Base-by-base conservation (phyloP, 2,888 invertebrate species). In the Thelaira solivaga region DNA sequence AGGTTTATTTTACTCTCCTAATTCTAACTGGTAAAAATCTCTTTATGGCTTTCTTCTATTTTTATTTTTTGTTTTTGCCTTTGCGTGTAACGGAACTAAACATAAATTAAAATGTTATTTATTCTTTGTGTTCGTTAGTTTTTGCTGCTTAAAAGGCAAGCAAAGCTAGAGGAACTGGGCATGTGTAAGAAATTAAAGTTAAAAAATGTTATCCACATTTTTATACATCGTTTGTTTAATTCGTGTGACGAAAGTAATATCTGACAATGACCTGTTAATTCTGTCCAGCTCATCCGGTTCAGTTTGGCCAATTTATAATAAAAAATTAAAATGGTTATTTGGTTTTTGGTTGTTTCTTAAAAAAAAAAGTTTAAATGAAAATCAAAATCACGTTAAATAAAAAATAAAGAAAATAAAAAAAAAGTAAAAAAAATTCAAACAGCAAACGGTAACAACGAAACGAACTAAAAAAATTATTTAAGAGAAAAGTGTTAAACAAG, bases 1-100 rank as follows among this genome's bases (percentile, higher is more conserved):
- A n/a, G n/a, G n/a, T n/a, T n/a, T n/a, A n/a, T n/a, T n/a, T n/a
- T n/a, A 29, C 39, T 36, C n/a, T 39, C 26, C 29, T 49, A 26
- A 36, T 26, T 26, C 4, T 18, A 26, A 64, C 36, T 45, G 20
- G 36, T 57, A 10, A 51, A 29, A n/a, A 39, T 64, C 18, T 43
- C 3, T 47, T 62, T 29, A 41, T 11, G 3, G 18, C 24, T 26
- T 43, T 45, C 13, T 41, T 26, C 26, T 26, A 20, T 49, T 41
- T 43, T 57, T 0, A 41, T 29, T 5, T 20, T 26, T 39, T 13
- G 20, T 34, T 43, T 61, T 59, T 72, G 18, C 59, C 47, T 29
- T 77, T 73, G 51, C 64, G 55, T 69, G 57, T 64, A 77, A 34
- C 8, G 7, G 45, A 61, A 55, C 62, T 47, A 55, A 72, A 47